phyloP scores from a whole-genome alignment of 2,113 vertebrate species.

The Gulo gulo region DNA sequence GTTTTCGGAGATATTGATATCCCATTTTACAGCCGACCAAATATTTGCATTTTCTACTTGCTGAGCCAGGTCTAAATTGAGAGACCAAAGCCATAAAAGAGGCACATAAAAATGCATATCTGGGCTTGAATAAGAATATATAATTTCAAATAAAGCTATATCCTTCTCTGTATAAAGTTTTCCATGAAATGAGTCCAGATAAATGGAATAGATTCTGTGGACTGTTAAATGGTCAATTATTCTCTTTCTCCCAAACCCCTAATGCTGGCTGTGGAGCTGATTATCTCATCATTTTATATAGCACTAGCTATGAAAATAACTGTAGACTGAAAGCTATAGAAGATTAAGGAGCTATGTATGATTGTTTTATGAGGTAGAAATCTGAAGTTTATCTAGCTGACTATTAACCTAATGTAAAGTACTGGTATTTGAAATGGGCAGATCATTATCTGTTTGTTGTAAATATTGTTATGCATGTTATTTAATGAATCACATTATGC shows the following conservation, averaged over 20 bases:
- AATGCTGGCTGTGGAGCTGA: background rate
- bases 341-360: conserved; percentile 12
- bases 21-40: background rate
- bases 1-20: background rate
- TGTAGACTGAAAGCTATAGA: background rate
- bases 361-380: conserved; percentile 44
- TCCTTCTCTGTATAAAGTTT: background rate
- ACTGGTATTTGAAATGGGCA: conserved; percentile 23
- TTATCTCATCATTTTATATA: conserved; percentile 24
- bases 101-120: background rate
- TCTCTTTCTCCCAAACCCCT: background rate
- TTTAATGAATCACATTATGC: conserved; percentile 38
- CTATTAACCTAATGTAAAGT: conserved; percentile 43
- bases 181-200: background rate
- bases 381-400: conserved; percentile 11
- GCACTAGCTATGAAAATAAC: conserved; percentile 31
- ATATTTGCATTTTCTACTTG: background rate
- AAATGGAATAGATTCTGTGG: background rate
- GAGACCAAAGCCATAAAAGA: background rate
- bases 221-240: background rate
- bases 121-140: background rate
- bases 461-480: conserved; percentile 25
- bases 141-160: background rate
- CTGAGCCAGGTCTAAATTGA: background rate
- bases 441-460: conserved; percentile 32